Base-by-base conservation (phyloP, 2,888 invertebrate species). In the Catocala fraxini region DNA sequence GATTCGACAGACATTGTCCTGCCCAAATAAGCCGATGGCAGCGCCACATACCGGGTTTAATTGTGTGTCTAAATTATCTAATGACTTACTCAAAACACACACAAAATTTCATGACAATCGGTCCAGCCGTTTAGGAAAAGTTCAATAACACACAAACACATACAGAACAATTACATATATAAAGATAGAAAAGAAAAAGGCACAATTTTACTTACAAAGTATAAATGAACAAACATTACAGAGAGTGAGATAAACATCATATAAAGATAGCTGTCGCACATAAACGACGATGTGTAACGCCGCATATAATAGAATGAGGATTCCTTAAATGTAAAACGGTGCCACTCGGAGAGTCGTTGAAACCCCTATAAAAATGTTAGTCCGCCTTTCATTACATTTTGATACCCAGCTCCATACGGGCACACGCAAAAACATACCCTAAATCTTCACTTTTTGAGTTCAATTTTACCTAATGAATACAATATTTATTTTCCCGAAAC, bases 281-380 rank as follows among this genome's bases (percentile, higher is more conserved):
- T 89, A 89, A 89, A 86, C 82, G 84, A 77, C 83, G 83, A 88
- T 88, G 88, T 89, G 89, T 91, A 87, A 85, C 88, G 84, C 86
- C 84, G 86, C 90, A 87, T 88, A 89, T 91, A 91, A 90, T 89
- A 87, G 89, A 90, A 91, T 89, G 90, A 85, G 88, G 85, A 91
- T 90, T 91, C 90, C 91, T 89, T 92, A 90, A 91, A 92, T 92
- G 92, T 91, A 91, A 92, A 92, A 88, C 89, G 90, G 83, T 80
- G 78, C 84, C 87, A 88, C 86, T 86, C 85, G 75, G 86, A 86
- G 90, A 89, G 87, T 89, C 93, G 91, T 92, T 92, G 89, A 86
- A 91, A 89, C 91, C 91, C 88, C 92, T 90, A 92, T 92, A 92
- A 92, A 92, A 92, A 92, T 92, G 92, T 92, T 91, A 91, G 89